These are phyloP conservation scores for Melipona bicolor DNA, from an alignment of 2,888 invertebrate genomes.

Conservation along the genomic window DNA sequence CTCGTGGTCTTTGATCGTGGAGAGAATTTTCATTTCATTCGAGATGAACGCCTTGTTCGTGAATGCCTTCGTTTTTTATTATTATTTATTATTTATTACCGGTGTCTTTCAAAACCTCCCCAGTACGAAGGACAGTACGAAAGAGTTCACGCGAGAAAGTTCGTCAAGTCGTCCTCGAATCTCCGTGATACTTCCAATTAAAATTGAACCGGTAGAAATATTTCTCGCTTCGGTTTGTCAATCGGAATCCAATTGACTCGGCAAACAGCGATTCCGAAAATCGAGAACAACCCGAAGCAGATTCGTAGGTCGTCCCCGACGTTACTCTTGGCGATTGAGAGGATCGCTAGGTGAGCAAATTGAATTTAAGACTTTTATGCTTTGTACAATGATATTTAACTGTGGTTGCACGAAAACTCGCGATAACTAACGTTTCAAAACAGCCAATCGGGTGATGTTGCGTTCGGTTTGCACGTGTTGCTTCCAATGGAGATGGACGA, in stretches of 20 bases:
- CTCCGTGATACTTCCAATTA: slow-evolving; percentile 25
- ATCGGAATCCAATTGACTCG: slow-evolving; percentile 8
- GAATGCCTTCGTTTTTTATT: too few relatives aligned
- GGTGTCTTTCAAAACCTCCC: not conserved
- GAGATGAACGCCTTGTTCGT: too few relatives aligned
- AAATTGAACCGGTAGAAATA: slow-evolving; percentile 24
- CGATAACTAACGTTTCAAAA: too few relatives aligned
- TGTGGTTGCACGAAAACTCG: not conserved
- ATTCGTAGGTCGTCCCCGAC: too few relatives aligned
- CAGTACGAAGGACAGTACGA: too few relatives aligned
- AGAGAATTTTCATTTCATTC: not conserved
- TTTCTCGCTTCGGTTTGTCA: not conserved
- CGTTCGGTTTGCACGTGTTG: not conserved
- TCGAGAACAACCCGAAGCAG: not conserved
- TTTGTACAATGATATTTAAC: not conserved
- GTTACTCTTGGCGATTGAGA: not conserved
- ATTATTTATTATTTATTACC: not conserved
- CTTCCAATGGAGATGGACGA: not conserved
- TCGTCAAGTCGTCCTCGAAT: slow-evolving; percentile 13
- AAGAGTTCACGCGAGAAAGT: not conserved
- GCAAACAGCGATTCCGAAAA: not conserved
- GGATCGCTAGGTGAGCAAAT: not conserved
- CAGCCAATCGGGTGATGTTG: not conserved
- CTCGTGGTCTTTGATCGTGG: slow-evolving; percentile 4
- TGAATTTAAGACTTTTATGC: not conserved